These are phyloP conservation scores for Pseudochaenichthys georgianus DNA, from an alignment of 2,797 vertebrate genomes.

Conservation along the genomic window DNA sequence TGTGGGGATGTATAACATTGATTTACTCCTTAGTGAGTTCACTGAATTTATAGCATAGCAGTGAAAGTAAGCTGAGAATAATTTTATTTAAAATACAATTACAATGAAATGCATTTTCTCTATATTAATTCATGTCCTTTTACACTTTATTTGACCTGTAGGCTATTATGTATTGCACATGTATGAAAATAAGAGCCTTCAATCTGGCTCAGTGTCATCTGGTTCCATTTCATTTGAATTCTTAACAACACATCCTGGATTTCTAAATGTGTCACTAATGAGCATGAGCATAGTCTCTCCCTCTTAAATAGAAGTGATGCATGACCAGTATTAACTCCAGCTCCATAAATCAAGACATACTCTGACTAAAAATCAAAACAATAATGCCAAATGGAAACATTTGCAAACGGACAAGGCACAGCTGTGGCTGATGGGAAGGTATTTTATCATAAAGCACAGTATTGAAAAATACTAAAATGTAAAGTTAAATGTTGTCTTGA, in stretches of 20 bases:
- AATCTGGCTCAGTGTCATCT: background rate
- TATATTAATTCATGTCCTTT: background rate
- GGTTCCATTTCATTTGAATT: slow-evolving; percentile 4
- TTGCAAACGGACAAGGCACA: no score
- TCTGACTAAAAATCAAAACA: background rate
- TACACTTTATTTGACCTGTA: background rate
- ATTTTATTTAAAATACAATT: background rate
- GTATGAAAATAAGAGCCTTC: no score
- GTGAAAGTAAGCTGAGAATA: slow-evolving; percentile 8
- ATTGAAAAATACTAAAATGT: background rate
- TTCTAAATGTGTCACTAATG: slow-evolving; percentile 5
- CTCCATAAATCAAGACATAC: background rate
- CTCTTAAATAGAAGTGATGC: background rate
- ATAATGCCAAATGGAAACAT: background rate
- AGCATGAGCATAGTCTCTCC: background rate
- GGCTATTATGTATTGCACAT: background rate
- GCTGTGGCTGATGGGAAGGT: no score
- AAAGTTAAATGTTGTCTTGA: background rate
- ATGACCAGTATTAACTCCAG: background rate
- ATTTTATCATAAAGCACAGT: background rate
- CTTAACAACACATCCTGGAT: slow-evolving; percentile 9
- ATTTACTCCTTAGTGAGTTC: slow-evolving; percentile 30
- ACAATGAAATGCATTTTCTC: background rate
- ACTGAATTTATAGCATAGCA: slow-evolving; percentile 26
- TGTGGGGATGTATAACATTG: slow-evolving; percentile 29